Percentiles rank a stretch among this genome's conserved stretches.
Evolutionary conservation across 2,797 vertebrate genomes (phyloP).

Genomic region (Eulemur mongoz): DNA sequence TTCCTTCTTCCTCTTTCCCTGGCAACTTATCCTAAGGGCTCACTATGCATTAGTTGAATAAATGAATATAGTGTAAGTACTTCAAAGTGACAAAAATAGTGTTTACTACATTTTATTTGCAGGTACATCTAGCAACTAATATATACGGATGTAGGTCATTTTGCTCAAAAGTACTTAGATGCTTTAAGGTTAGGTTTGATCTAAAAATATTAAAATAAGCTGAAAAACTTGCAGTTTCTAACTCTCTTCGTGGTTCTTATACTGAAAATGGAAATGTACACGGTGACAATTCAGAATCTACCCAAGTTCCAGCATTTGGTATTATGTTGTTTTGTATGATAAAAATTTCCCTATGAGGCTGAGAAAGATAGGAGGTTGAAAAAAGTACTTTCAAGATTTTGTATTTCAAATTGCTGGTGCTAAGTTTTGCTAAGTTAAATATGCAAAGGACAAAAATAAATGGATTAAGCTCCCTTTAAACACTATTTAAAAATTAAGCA

Average conservation of each 20-base stretch:
- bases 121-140: background rate
- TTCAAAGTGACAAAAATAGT: background rate
- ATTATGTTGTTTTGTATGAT: background rate
- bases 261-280: background rate
- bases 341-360: background rate
- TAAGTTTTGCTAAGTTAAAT: slow-evolving; percentile 23
- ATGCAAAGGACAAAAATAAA: background rate
- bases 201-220: slow-evolving; percentile 10
- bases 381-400: background rate
- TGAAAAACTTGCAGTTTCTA: background rate
- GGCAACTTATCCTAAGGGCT: background rate
- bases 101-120: background rate
- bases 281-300: background rate
- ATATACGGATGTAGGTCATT: background rate
- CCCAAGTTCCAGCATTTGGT: background rate
- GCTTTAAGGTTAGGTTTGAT: background rate
- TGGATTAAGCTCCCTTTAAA: background rate
- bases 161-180: background rate
- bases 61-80: background rate
- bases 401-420: background rate
- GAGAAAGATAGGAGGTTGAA: background rate
- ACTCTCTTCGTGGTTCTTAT: background rate
- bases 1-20: background rate
- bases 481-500: slow-evolving; percentile 29
- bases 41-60: background rate